Base-by-base conservation (phyloP, 2,113 vertebrate genomes). In the Uria aalge region DNA sequence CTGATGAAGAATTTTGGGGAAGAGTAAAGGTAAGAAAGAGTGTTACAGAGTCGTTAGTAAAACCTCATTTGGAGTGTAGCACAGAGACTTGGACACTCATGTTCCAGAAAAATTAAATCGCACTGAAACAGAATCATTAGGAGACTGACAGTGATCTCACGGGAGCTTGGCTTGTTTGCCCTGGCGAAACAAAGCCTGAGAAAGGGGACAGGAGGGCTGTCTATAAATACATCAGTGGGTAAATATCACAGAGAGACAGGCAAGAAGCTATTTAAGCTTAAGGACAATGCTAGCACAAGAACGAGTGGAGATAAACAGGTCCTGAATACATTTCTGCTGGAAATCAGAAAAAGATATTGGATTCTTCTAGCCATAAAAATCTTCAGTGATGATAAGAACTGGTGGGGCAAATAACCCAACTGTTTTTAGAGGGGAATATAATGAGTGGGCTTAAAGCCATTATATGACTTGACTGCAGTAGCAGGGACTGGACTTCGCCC, bases 211-310 rank as follows among this genome's bases (percentile, higher is more conserved):
- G 78, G 41, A 85, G 63, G 48, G 47, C 67, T 20, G 3, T 80
- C 94, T 96, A 77, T 91, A 92, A 92, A 87, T 94, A 95, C 18
- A 22, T 38, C 74, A 50, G 55, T 55, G 85, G 34, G 75, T 85
- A 96, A 96, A 97, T 92, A 90, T 76, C 87, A 90, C 87, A 80
- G 81, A 72, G 15, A 87, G 83, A 71, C 36, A 85, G 52, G 50
- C 86, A 86, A 68, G 75, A 64, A 88, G 85, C 50, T 94, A 50
- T 50, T 90, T 76, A 82, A 95, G 30, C 41, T 73, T 69, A 52
- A 66, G 50, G n/a, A 80, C 63, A 88, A 53, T 17, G 38, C 67
- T 50, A 57, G 59, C 71, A 59, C 74, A 86, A 83, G 63, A 90
- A 55, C n/a, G 93, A 85, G 66, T 14, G 36, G 18, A 55, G 52